Evolutionary conservation across 2,113 vertebrate species (phyloP), one percentile per base, ranked within the genome.

Genomic region (Lepidothrix coronata): DNA sequence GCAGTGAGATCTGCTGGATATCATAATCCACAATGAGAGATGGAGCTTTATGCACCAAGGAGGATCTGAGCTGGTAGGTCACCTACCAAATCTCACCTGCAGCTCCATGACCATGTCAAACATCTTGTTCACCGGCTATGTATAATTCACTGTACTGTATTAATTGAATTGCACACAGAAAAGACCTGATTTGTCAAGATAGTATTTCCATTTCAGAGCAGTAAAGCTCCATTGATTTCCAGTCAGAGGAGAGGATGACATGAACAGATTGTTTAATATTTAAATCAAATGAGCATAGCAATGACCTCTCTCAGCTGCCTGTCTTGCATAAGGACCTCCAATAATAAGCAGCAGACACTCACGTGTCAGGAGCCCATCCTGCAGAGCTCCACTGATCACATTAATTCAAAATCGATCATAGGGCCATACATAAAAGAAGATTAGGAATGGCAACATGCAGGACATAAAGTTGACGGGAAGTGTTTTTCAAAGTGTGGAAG

Each of bases 141-240:
- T 88, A 95, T 91, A 94, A 95, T 89, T 96, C 82, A 87, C 89
- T 82, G 55, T 59, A 83, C 54, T 62, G 33, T 92, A 86, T 95
- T 95, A 95, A 92, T 94, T 93, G 90, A 96, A 96, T 75, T 95
- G 85, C 11, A 1, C 63, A 77, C 35, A 84, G 72, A 75, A 78
- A 93, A 91, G 59, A 84, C 52, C 65, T 84, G 73, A 93, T 94
- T 94, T 94, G 88, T 92, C 0, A 0, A 88, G 75, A 59, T 63
- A 90, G 79, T 39, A 28, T 37, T 86, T 85, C 82, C 51, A 44
- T 93, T 91, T 92, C 20, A 33, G 39, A 93, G 55, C 41, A 88
- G 85, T 92, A 94, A 93, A 95, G 76, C 79, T 88, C 75, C 82
- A 96, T 82, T 95, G 95, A 96, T 96, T 96, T 94, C 59, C 44